Percentiles rank a stretch among this genome's conserved stretches.
Conservation (phyloP, 2,888 invertebrate genomes). For the Chelonus formosanus region DNA sequence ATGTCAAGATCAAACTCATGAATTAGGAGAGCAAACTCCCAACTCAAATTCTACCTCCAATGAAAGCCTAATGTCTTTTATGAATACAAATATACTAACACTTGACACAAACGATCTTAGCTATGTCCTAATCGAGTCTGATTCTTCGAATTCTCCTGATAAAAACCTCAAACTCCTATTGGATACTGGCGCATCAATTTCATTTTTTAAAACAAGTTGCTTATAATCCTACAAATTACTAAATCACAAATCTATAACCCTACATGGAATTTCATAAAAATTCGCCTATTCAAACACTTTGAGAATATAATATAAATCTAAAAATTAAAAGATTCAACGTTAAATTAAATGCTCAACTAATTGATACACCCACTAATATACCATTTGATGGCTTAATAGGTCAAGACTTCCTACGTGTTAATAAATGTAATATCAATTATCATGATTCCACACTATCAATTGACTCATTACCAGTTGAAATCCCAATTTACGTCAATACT, state of each 20-base stretch:
- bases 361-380: constrained; percentile 12
- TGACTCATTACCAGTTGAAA: not conserved
- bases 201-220: constrained; percentile 13
- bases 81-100: not conserved
- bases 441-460: not conserved
- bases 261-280: constrained; percentile 8
- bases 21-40: too few relatives aligned
- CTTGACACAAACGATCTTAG: constrained; percentile 1
- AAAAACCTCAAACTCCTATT: constrained; percentile 24
- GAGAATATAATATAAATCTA: constrained; percentile 19
- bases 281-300: constrained; percentile 23
- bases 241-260: not conserved
- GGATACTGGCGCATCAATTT: constrained; percentile 29
- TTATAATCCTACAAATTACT: not conserved
- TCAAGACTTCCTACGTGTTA: constrained; percentile 6
- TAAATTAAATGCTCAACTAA: constrained; percentile 8
- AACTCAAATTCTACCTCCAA: too few relatives aligned
- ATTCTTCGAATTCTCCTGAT: not conserved
- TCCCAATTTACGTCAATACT: constrained; percentile 15
- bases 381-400: constrained; percentile 20
- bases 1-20: too few relatives aligned
- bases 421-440: constrained; percentile 3
- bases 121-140: constrained; percentile 12
- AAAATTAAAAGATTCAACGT: constrained; percentile 16
- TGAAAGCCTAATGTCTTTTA: too few relatives aligned